These are phyloP conservation scores for Agrotis segetum DNA, from an alignment of 2,888 invertebrate species.

Conservation along the genomic window DNA sequence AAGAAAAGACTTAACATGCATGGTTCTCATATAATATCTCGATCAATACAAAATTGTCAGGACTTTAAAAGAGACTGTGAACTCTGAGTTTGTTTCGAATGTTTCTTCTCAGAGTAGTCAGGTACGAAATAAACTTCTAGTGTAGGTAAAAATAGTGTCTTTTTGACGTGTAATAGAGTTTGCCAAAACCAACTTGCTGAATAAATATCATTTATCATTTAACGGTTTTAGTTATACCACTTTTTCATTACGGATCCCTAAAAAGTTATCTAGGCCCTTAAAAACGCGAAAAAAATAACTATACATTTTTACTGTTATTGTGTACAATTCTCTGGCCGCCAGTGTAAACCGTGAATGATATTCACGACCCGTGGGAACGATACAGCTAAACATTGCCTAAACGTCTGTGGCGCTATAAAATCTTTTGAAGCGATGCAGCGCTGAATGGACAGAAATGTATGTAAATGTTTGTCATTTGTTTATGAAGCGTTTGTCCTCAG, in stretches of 20 bases:
- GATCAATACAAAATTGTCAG: too few relatives aligned
- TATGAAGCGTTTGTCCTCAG: conserved; percentile 32
- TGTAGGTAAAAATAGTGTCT: too few relatives aligned
- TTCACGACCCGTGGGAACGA: conserved; percentile 57
- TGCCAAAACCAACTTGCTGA: too few relatives aligned
- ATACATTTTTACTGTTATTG: conserved; percentile 64
- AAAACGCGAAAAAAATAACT: conserved; percentile 56
- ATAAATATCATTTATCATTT: too few relatives aligned
- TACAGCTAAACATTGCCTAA: conserved; percentile 65
- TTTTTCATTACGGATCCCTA: conserved; percentile 5
- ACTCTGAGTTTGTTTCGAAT: too few relatives aligned
- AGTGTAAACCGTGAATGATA: conserved; percentile 57
- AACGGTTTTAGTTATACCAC: background rate
- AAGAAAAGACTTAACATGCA: too few relatives aligned
- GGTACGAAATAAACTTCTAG: too few relatives aligned
- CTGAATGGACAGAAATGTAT: conserved; percentile 32
- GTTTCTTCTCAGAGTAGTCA: too few relatives aligned
- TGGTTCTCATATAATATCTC: too few relatives aligned
- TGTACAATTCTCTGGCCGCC: conserved; percentile 52
- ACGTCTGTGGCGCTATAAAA: conserved; percentile 60
- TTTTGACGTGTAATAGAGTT: too few relatives aligned
- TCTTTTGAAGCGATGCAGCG: conserved; percentile 48
- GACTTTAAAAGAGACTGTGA: too few relatives aligned
- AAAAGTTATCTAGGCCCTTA: conserved; percentile 47
- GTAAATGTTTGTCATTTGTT: conserved; percentile 38